Conservation (phyloP, 2,797 vertebrate genomes). For the Siniperca undulata region DNA sequence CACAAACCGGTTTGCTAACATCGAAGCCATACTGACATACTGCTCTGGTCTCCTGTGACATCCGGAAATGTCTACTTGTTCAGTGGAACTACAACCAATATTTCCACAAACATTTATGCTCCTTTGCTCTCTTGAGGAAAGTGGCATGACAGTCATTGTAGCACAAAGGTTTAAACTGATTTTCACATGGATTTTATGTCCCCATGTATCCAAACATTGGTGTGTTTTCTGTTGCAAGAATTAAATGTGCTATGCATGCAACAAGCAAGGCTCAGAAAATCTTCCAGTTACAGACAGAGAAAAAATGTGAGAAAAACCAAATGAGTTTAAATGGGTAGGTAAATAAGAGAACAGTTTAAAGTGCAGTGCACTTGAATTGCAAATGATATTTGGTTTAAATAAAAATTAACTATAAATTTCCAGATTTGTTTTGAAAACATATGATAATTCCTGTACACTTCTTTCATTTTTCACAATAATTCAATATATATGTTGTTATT, state of each 20-base stretch:
- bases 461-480: neutral
- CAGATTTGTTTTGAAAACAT: neutral
- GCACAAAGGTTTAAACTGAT: neutral
- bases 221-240: neutral
- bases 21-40: neutral
- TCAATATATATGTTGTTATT: neutral
- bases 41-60: neutral
- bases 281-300: neutral
- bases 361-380: conserved; percentile 2
- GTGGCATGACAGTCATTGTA: neutral
- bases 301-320: neutral
- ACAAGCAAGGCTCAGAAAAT: neutral
- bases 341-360: conserved; percentile 16
- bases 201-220: neutral
- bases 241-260: neutral
- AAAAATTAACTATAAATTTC: too few relatives aligned
- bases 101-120: conserved; percentile 1
- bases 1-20: conserved; percentile 20
- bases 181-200: conserved; percentile 8
- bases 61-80: neutral
- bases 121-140: neutral
- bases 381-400: neutral
- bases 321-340: conserved; percentile 15
- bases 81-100: neutral
- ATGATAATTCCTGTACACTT: neutral